Evolutionary conservation across 2,888 invertebrate species (phyloP).

Genomic region (Scaptomyza flava): DNA sequence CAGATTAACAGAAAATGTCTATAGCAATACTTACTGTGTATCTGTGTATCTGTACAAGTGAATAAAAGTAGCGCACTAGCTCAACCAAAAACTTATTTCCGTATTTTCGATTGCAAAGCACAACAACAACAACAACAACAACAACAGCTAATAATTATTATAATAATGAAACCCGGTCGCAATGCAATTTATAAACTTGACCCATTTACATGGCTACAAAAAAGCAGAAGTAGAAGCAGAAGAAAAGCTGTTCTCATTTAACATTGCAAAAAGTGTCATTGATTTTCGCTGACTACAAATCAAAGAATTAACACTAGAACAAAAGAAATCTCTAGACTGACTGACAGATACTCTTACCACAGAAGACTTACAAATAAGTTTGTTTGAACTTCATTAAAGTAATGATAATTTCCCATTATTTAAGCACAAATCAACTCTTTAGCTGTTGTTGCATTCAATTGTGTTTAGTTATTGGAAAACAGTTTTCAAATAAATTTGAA

Average conservation of each 20-base stretch:
- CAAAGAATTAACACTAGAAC: not conserved
- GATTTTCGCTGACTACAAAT: slow-evolving; percentile 46
- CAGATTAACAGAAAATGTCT: slow-evolving; percentile 60
- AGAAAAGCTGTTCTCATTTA: slow-evolving; percentile 3
- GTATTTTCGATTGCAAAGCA: slow-evolving; percentile 52
- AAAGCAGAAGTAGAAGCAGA: slow-evolving; percentile 3
- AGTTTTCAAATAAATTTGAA: too few species aligned
- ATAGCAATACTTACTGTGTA: not conserved
- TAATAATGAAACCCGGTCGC: slow-evolving; percentile 43
- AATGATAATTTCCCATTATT: too few species aligned
- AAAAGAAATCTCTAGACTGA: not conserved
- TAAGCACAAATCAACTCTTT: too few species aligned
- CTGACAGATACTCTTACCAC: not conserved
- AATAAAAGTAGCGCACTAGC: slow-evolving; percentile 36
- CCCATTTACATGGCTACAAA: slow-evolving; percentile 56
- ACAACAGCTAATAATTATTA: slow-evolving; percentile 1
- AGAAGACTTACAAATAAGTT: too few species aligned
- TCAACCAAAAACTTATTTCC: slow-evolving; percentile 56
- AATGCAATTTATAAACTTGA: slow-evolving; percentile 77
- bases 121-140: not conserved
- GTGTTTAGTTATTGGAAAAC: too few species aligned
- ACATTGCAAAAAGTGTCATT: slow-evolving; percentile 25
- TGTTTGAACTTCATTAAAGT: too few species aligned
- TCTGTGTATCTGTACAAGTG: too few species aligned
- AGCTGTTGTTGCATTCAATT: too few species aligned